Base-by-base conservation (phyloP, 2,113 vertebrate genomes). In the Melanocharis versteri region DNA sequence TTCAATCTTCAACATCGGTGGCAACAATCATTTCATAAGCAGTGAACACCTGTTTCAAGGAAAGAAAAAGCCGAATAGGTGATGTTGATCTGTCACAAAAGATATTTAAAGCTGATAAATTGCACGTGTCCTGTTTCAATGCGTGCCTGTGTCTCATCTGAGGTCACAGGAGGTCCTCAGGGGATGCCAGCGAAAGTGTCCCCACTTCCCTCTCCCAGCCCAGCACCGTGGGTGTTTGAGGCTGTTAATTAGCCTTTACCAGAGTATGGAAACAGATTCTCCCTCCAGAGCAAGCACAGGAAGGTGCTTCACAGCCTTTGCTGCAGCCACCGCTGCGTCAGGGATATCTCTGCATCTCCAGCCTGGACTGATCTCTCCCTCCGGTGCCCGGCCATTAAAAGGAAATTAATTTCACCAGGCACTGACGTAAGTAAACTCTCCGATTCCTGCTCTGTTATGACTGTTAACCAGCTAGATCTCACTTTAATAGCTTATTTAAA, bases 401-500 rank as follows among this genome's bases (percentile, higher is more conserved):
- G 84, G 93, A 79, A 94, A 96, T 96, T 90, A 81, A 95, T 96
- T 93, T 93, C 50, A 31, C 20, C 4, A 4, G 66, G 92, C 65
- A 23, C 65, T 79, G 61, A 86, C 73, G 88, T 92, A 62, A 89
- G 92, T 57, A 82, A 93, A 76, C 71, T 45, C 91, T 71, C 44
- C 5, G 47, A 81, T 90, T 93, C 62, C 87, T 66, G 94, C 13
- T 72, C 91, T 79, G 94, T 84, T 93, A 76, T 88, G 94, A 94
- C 71, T 89, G 89, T 91, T 95, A 96, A 97, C 94, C 93, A 95
- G 93, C 91, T 89, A 94, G 91, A 91, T 90, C 80, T 96, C 91
- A 17, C 91, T 91, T 97, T 91, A 97, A 96, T 93, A 70, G 95
- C 94, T 97, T 94, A 72, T 94, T 97, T 94, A 94, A 94, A 96